Evolutionary conservation across 2,113 vertebrate genomes (phyloP).

Genomic region (Aramus guarauna): DNA sequence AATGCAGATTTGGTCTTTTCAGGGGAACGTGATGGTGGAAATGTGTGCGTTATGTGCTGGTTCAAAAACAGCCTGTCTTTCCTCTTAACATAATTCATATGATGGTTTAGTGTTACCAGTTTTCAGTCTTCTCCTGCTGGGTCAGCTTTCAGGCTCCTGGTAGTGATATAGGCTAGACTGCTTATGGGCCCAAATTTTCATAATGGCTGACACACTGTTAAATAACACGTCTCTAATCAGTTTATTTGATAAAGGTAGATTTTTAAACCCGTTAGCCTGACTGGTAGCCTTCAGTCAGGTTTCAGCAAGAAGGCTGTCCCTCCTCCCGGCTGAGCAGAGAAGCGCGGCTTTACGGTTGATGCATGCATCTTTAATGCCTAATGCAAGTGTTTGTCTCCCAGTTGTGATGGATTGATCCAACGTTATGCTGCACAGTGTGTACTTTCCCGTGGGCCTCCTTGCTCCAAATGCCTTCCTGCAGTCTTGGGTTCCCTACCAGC

Average conservation of each 20-base stretch:
- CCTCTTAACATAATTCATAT: neutral
- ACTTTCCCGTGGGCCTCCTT: neutral
- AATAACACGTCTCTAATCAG: neutral
- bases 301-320: neutral
- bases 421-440: neutral
- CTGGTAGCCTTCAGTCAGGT: neutral
- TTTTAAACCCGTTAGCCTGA: neutral
- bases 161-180: neutral
- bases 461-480: neutral
- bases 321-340: neutral
- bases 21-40: neutral
- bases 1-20: conserved; percentile 41
- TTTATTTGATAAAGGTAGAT: neutral
- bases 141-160: neutral
- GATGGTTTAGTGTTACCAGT: neutral
- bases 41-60: neutral
- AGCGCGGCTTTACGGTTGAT: rapidly evolving
- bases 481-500: neutral
- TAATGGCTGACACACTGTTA: neutral
- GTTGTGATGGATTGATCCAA: neutral
- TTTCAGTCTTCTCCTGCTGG: neutral
- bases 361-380: neutral
- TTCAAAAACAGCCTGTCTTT: neutral
- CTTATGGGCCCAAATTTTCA: neutral
- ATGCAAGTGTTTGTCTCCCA: neutral